Base-by-base conservation (phyloP, 2,888 invertebrate genomes). In the Dryobota labecula region DNA sequence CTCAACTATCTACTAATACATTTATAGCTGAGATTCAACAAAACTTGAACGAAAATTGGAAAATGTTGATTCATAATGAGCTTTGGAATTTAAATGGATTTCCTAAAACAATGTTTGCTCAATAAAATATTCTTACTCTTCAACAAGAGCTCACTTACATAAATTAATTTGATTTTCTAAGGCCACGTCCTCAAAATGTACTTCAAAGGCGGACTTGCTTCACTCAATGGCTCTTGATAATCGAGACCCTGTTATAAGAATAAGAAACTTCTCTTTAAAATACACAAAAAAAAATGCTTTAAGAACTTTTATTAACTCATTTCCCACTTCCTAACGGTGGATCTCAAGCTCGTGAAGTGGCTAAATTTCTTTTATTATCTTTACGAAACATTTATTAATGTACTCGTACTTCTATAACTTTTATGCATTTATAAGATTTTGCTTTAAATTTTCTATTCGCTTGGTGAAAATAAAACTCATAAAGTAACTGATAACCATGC, bases 401-500 rank as follows among this genome's bases (percentile, higher is more conserved):
- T 73, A 75, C 69, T 71, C 58, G 69, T 66, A 68, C 60, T 71
- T 65, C 62, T 63, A 27, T 66, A 66, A 60, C 24, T 80, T 79
- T 72, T 62, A 36, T 70, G 43, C 43, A 62, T 68, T 47, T 54
- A 62, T 54, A 43, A 64, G 18, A 45, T 45, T 69, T 47, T 36
- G 11, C 18, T 43, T 69, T 3, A 53, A 73, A 53, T 51, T 24
- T 56, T 65, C 38, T 66, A 20, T 20, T n/a, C 49, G 11, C 24
- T 61, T 74, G 66, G 70, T 74, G 45, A 53, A 76, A 82, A 81
- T 81, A 80, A 84, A 84, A 79, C 76, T 64, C 83, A 82, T 71
- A 77, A 63, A 85, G 78, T 87, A 87, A 87, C 81, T 76, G 82
- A 72, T 82, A 89, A 89, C 83, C 90, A 91, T 92, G 88, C 87